A percentile compares a stretch with the other conserved stretches of the same genome.
Evolutionary conservation across 1,140 invertebrate species (phyloP).

Genomic region (Nebria ingens): DNA sequence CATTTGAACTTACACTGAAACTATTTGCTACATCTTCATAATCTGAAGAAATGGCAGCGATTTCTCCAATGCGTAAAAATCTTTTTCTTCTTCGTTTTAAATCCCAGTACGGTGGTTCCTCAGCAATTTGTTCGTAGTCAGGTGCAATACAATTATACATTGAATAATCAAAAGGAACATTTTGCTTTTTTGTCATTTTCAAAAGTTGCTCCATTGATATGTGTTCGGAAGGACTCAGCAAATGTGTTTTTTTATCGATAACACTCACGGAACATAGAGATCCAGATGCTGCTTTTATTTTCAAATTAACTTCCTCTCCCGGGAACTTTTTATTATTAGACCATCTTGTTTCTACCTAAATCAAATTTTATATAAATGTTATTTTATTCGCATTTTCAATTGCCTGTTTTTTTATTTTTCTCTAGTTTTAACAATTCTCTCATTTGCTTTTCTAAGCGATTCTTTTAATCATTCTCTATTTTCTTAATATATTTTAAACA

Average conservation of each 20-base stretch:
- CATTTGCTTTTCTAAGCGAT: too few relatives aligned
- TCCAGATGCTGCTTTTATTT: conserved; percentile 39
- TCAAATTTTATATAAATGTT: neutral
- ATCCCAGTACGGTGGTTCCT: too few relatives aligned
- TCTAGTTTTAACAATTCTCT: too few relatives aligned
- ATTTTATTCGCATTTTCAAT: neutral
- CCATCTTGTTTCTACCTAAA: conserved; percentile 26
- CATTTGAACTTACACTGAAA: too few relatives aligned
- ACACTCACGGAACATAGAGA: conserved; percentile 49
- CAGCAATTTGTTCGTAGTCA: too few relatives aligned
- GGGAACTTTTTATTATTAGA: conserved; percentile 30
- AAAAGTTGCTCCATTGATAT: neutral
- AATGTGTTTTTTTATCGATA: conserved; percentile 47
- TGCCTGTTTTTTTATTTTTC: too few relatives aligned
- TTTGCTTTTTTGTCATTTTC: neutral
- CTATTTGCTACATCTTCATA: neutral
- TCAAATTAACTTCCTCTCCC: conserved; percentile 38
- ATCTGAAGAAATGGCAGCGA: too few relatives aligned
- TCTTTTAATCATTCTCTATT: too few relatives aligned
- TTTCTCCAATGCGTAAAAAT: too few relatives aligned
- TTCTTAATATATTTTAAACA: too few relatives aligned
- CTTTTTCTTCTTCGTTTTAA: too few relatives aligned
- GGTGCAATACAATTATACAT: too few relatives aligned
- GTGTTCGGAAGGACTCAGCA: conserved; percentile 31
- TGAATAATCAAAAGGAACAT: neutral